Base-by-base conservation (phyloP, 2,113 vertebrate genomes). In the Hipposideros armiger region DNA sequence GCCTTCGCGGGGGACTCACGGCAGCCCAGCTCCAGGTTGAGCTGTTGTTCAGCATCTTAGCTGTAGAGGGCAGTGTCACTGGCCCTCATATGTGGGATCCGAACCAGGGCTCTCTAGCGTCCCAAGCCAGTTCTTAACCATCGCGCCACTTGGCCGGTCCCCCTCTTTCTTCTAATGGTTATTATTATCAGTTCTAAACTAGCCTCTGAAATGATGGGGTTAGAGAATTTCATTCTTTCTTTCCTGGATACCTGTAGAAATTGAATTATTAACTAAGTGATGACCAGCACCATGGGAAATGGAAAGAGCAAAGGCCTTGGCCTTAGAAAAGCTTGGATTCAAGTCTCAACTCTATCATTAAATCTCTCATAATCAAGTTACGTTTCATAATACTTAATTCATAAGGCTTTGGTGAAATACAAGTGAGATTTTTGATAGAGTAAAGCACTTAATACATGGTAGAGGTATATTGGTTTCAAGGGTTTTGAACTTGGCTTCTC, bases 221-320 rank as follows among this genome's bases (percentile, higher is more conserved):
- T 87, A 67, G 58, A 83, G 32, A 13, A 67, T 69, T 88, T 92
- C 42, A 92, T 76, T 92, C 40, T 82, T 76, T 82, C n/a, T 58
- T 95, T 88, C 69, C 70, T 88, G 13, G 19, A 88, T 69, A 24
- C 28, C 40, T 69, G 83, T 60, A 88, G n/a, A 83, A 83, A 69
- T 24, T 74, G 42, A 74, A 83, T 88, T 83, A 20, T 84, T 67
- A 58, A 50, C 42, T 76, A 32, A 88, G 22, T 42, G 26, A 83
- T 92, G n/a, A 73, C 24, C 32, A 26, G 26, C 7, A 60, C 11
- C 24, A 52, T 50, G 76, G 50, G 11, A 92, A 66, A 88, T 60
- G 32, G 90, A 69, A 94, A 82, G 42, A 76, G 20, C 14, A 92
- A 13, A 95, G 15, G 40, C 26, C 32, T 82, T 42, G 26, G 50